Base-by-base conservation (phyloP, 2,113 vertebrate species). In the Alces alces region DNA sequence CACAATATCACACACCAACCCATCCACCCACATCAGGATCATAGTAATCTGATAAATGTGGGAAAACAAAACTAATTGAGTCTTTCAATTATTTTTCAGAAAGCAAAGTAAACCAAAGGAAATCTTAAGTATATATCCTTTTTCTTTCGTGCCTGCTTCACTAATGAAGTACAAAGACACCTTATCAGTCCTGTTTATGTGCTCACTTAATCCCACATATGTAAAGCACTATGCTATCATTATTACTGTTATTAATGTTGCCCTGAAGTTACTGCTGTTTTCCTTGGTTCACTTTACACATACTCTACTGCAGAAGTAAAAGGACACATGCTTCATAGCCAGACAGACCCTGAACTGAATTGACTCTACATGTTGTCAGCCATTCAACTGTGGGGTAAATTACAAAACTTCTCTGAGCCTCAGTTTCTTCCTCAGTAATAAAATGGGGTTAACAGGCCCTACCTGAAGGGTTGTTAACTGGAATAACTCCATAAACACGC, bases 11-110 rank as follows among this genome's bases (percentile, higher is more conserved):
- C 61, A 96, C 66, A 86, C 14, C 84, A 85, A 89, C 93, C 73
- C 86, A 95, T 89, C 78, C 58, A 95, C 93, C 95, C n/a, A 90
- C 64, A 97, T 80, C 70, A 11, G 86, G 96, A 97, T 73, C 27
- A 64, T 7, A 76, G 36, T 93, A 80, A 79, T 93, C 94, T 89
- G 86, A 97, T 96, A 97, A 66, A 95, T 78, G 25, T 61, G 16
- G 61, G 45, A 89, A 96, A 91, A 83, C 70, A 91, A 89, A 95
- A 47, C 54, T 79, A 92, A 92, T 25, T 93, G 54, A 91, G 52
- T 16, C 60, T 95, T 96, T 92, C 86, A 47, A 6, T 90, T 85
- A 80, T 55, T 94, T 96, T 88, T 76, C 61, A 85, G 82, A 91
- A 96, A 93, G 50, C 47, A 70, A 82, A 85, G 11, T 64, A 45